Conservation (phyloP, 2,797 vertebrate genomes). For the Pseudochirops corinnae region DNA sequence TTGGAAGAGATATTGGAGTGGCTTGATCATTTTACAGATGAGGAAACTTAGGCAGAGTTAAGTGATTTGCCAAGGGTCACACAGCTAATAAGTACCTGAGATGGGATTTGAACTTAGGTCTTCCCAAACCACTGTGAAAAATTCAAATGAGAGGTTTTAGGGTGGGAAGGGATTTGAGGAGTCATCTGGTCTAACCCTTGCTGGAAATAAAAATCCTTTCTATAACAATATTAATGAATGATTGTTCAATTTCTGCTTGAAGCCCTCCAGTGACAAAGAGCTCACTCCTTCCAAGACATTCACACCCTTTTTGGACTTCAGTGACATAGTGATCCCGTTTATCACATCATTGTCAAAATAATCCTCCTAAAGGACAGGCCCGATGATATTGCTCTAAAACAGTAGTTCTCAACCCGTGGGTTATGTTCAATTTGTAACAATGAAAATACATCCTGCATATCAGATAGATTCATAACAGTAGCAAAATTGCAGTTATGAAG, state of each 20-base stretch:
- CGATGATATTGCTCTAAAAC: neutral
- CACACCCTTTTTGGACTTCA: neutral
- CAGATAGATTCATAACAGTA: no score
- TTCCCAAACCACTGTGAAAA: neutral
- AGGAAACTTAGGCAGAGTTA: neutral
- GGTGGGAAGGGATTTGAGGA: neutral
- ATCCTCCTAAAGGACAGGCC: neutral
- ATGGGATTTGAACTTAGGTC: neutral
- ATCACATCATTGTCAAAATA: neutral
- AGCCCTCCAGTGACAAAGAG: neutral
- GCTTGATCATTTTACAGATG: neutral
- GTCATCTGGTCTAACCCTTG: neutral
- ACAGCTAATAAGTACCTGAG: neutral
- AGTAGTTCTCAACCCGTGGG: no score
- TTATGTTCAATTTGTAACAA: no score
- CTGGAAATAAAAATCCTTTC: neutral
- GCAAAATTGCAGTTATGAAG: no score
- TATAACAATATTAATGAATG: neutral
- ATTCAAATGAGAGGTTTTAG: neutral
- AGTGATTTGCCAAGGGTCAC: neutral
- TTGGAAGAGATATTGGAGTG: neutral
- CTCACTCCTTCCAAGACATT: neutral
- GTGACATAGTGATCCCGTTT: neutral
- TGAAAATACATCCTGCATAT: no score
- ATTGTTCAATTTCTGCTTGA: neutral